phyloP scores from a whole-genome alignment of 2,113 vertebrate genomes.

The Pterocles burchelli region DNA sequence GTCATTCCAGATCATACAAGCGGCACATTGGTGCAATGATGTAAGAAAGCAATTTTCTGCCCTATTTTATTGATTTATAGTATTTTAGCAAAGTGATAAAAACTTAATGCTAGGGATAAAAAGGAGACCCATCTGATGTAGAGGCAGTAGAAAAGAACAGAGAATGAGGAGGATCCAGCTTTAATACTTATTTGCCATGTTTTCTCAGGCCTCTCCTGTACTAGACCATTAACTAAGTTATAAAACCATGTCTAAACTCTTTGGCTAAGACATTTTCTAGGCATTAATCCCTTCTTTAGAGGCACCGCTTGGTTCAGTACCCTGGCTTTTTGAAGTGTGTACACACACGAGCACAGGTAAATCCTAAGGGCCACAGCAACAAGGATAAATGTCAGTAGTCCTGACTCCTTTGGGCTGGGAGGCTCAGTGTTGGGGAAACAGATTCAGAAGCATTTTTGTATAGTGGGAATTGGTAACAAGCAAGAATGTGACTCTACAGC shows the following conservation, averaged over 20 bases:
- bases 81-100: slow-evolving; percentile 71
- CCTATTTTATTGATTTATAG: slow-evolving; percentile 69
- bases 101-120: slow-evolving; percentile 59
- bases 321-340: not conserved
- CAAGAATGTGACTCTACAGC: not conserved
- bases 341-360: not conserved
- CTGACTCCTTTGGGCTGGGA: not conserved
- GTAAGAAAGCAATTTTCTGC: slow-evolving; percentile 72
- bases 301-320: not conserved
- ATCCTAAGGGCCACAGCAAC: not conserved
- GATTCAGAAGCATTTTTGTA: not conserved
- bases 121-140: slow-evolving; percentile 18
- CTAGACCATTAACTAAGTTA: not conserved
- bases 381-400: not conserved
- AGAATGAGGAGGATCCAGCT: not conserved
- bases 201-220: slow-evolving; percentile 10
- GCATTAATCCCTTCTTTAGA: not conserved
- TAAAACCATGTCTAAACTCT: not conserved
- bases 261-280: not conserved
- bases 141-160: slow-evolving; percentile 10
- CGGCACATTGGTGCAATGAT: slow-evolving; percentile 53
- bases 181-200: not conserved
- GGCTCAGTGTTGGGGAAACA: not conserved
- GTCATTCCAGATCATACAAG: slow-evolving; percentile 61
- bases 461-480: not conserved